These are phyloP conservation scores for Pollenia labialis DNA, from an alignment of 2,888 invertebrate species.

Conservation along the genomic window DNA sequence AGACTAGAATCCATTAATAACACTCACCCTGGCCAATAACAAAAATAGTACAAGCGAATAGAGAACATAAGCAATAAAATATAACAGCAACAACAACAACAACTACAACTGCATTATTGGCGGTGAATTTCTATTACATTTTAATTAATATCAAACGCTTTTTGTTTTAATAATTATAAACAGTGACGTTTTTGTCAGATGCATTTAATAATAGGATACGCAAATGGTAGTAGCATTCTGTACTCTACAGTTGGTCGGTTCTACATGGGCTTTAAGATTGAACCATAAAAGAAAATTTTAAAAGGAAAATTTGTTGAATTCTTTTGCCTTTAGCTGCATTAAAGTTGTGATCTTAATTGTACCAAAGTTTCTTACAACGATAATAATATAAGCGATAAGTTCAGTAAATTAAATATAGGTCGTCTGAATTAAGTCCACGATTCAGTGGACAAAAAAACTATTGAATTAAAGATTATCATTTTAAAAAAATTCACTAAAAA, in stretches of 20 bases:
- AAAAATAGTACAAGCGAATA: slow-evolving; percentile 2
- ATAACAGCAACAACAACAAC: not conserved
- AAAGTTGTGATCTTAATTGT: no score
- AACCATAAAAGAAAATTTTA: no score
- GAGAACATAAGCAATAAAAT: not conserved
- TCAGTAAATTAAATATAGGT: no score
- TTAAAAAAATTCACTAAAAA: no score
- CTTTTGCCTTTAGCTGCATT: no score
- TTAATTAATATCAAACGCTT: slow-evolving; percentile 63
- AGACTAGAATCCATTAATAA: slow-evolving; percentile 30
- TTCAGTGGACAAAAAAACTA: no score
- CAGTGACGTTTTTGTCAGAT: slow-evolving; percentile 65
- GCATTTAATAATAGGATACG: slow-evolving; percentile 33
- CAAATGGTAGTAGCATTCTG: not conserved
- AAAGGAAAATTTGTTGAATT: no score
- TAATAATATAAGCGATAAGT: no score
- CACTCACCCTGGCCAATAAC: slow-evolving; percentile 23
- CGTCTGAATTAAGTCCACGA: no score
- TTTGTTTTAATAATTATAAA: slow-evolving; percentile 62
- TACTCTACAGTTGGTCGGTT: not conserved
- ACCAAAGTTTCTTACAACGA: no score
- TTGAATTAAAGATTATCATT: no score
- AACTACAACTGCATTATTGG: slow-evolving; percentile 24
- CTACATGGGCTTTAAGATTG: no score
- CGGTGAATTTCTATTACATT: slow-evolving; percentile 54